Conservation (phyloP, 2,113 vertebrate genomes). For the Choloepus hoffmanni region DNA sequence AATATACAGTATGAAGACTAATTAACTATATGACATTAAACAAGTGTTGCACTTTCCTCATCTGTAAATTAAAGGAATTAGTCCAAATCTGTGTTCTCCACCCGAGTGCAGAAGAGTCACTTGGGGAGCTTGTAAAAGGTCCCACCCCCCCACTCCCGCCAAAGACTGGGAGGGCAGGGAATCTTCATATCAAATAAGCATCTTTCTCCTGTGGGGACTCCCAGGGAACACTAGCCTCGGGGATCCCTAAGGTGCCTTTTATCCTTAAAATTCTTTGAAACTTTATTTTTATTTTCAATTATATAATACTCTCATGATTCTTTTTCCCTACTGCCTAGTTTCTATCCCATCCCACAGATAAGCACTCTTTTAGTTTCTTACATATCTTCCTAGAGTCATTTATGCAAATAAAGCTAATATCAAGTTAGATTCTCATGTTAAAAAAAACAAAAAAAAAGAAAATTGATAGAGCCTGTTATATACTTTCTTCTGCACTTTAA, state of each 20-base stretch:
- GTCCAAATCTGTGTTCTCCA: background rate
- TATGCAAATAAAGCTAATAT: conserved; percentile 3
- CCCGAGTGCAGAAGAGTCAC: background rate
- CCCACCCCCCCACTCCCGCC: background rate
- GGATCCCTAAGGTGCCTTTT: background rate
- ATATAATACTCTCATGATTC: background rate
- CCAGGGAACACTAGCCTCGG: too few relatives aligned
- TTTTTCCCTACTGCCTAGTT: background rate
- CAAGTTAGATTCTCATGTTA: background rate
- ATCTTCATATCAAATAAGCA: background rate
- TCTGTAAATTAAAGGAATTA: background rate
- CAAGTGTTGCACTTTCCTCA: background rate
- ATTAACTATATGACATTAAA: background rate
- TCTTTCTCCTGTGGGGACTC: background rate
- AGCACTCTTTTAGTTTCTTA: background rate
- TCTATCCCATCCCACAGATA: background rate
- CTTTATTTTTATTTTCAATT: background rate
- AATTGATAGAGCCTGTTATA: background rate
- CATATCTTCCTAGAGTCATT: background rate
- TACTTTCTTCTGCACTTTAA: background rate
- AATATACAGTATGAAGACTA: background rate
- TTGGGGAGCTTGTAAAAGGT: background rate
- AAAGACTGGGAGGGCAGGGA: background rate
- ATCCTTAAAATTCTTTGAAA: background rate
- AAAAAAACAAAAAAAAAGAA: too few relatives aligned